Percentiles rank a stretch among this genome's conserved stretches.
Conservation (phyloP, 2,797 vertebrate species). For the Lutjanus argentimaculatus region DNA sequence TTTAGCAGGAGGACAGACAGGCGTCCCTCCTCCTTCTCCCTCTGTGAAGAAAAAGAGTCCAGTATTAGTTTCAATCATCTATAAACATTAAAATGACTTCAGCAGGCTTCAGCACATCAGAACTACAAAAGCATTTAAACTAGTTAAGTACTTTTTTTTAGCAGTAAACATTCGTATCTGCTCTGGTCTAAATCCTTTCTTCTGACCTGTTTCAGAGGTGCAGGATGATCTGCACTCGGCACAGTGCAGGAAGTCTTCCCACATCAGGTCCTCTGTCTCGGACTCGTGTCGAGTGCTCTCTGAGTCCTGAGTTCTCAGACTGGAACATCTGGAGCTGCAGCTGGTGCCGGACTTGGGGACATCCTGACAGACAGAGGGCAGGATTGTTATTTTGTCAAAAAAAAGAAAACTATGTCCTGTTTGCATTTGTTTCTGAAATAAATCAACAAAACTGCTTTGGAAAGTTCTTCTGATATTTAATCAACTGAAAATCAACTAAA, state of each 20-base stretch:
- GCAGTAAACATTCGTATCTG: no score
- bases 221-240: constrained; percentile 97
- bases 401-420: not conserved
- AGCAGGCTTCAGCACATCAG: no score
- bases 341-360: constrained; percentile 94
- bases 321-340: constrained; percentile 96
- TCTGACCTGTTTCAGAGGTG: constrained; percentile 90
- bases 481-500: no score
- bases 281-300: constrained; percentile 96
- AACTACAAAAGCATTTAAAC: not conserved
- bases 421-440: not conserved
- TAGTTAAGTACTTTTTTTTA: not conserved
- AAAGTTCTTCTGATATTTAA: not conserved
- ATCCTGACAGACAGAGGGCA: constrained; percentile 83
- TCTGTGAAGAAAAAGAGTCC: constrained; percentile 74
- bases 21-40: constrained; percentile 90
- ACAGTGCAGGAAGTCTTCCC: constrained; percentile 98
- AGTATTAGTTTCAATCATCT: not conserved
- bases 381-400: not conserved
- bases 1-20: constrained; percentile 90
- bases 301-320: constrained; percentile 94
- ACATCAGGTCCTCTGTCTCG: constrained; percentile 96
- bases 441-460: not conserved
- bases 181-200: not conserved
- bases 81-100: not conserved